These are phyloP conservation scores for Lindbergichthys nudifrons DNA, from an alignment of 2,797 vertebrate species.

Conservation along the genomic window DNA sequence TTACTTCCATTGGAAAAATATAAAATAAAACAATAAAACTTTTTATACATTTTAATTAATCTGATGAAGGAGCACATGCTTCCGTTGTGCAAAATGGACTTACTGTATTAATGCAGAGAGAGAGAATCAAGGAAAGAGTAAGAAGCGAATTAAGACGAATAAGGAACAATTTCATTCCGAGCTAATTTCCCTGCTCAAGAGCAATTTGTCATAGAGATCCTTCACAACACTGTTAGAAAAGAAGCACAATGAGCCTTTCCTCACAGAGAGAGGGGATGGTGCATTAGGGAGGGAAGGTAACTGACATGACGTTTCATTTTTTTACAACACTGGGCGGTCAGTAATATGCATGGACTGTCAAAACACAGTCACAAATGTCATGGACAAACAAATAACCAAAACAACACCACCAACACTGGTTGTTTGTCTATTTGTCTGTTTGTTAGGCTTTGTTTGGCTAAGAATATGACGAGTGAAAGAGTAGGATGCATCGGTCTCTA, in stretches of 20 bases:
- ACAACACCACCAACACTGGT: conserved; percentile 30
- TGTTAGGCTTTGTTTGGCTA: conserved; percentile 69
- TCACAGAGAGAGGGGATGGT: not conserved
- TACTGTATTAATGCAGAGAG: conserved; percentile 74
- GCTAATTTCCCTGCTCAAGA: conserved; percentile 80
- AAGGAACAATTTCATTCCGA: conserved; percentile 73
- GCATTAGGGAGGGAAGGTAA: conserved; percentile 20
- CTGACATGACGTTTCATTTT: conserved; percentile 31
- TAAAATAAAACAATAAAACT: conserved; percentile 90
- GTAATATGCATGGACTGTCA: conserved; percentile 79
- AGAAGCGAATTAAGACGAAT: conserved; percentile 70
- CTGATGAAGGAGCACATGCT: conserved; percentile 93
- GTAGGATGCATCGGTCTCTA: conserved; percentile 73
- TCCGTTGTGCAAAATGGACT: conserved; percentile 93
- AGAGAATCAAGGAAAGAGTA: conserved; percentile 45
- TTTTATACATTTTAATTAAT: conserved; percentile 85
- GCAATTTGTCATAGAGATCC: conserved; percentile 82
- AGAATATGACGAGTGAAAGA: conserved; percentile 72
- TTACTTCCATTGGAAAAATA: conserved; percentile 95
- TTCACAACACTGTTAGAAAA: conserved; percentile 80
- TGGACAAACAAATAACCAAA: conserved; percentile 63
- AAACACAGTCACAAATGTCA: conserved; percentile 74
- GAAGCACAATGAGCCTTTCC: conserved; percentile 72
- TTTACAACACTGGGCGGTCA: conserved; percentile 85
- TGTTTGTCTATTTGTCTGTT: conserved; percentile 63